Evolutionary conservation across 2,797 vertebrate species (phyloP).

Genomic region (Muscicapa comitata): DNA sequence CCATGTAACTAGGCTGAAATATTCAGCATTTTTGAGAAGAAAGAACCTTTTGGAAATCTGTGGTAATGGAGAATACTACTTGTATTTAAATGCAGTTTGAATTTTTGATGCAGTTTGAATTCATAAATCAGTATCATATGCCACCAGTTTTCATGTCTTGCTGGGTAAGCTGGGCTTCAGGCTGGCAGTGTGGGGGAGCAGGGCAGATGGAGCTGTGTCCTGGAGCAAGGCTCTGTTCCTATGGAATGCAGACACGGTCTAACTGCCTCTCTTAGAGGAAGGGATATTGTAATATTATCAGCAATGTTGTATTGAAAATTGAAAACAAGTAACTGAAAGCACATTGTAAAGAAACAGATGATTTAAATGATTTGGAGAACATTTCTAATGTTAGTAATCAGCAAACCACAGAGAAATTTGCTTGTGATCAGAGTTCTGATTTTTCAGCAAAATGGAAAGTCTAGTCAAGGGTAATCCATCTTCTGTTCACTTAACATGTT

Average conservation of each 20-base stretch:
- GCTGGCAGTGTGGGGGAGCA: not conserved
- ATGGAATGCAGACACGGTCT: not conserved
- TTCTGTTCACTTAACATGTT: not conserved
- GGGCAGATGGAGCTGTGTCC: not conserved
- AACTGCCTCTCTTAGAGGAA: not conserved
- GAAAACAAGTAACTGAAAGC: slow-evolving; percentile 45
- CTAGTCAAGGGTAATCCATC: slow-evolving; percentile 26
- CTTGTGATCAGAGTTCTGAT: slow-evolving; percentile 46
- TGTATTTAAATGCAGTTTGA: not conserved
- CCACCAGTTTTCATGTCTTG: not conserved
- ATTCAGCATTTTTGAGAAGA: not conserved
- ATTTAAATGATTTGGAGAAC: slow-evolving; percentile 5
- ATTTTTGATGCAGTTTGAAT: not conserved
- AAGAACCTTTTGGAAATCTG: not conserved
- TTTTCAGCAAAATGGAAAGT: slow-evolving; percentile 4
- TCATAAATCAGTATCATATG: not conserved
- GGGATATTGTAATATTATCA: slow-evolving; percentile 40
- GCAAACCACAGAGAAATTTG: slow-evolving; percentile 51
- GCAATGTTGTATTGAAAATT: not conserved
- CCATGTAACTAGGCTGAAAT: slow-evolving; percentile 20
- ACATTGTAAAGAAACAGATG: slow-evolving; percentile 29
- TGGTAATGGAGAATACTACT: not conserved
- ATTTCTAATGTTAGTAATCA: slow-evolving; percentile 59
- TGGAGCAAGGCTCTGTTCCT: not conserved
- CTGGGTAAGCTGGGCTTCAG: not conserved